A percentile compares a stretch with the other conserved stretches of the same genome.
phyloP scores from a whole-genome alignment of 2,888 invertebrate species.

The Cecidostiba fungosa region DNA sequence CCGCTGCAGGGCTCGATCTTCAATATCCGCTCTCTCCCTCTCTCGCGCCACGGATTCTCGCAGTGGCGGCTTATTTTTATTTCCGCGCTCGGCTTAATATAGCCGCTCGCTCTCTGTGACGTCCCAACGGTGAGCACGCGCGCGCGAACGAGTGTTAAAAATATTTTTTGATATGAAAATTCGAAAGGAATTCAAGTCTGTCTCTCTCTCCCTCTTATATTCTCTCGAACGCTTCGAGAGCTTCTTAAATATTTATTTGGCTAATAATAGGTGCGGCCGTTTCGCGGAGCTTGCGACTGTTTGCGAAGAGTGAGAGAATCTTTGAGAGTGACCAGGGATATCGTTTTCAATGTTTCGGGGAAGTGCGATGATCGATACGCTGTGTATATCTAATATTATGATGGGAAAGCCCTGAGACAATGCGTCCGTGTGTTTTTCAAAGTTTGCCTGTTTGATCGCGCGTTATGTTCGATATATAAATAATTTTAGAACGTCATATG shows the following conservation, averaged over 20 bases:
- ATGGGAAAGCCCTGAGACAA: neutral
- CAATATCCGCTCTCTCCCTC: neutral
- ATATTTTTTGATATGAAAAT: slow-evolving; percentile 33
- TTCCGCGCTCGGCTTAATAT: slow-evolving; percentile 32
- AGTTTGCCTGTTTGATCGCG: neutral
- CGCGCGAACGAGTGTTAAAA: slow-evolving; percentile 4
- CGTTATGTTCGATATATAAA: no score
- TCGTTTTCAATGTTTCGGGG: neutral
- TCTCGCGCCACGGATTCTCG: neutral
- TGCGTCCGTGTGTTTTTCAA: neutral
- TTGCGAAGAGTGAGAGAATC: neutral
- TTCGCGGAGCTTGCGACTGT: neutral
- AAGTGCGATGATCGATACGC: neutral
- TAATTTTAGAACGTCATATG: no score
- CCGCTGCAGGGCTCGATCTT: neutral
- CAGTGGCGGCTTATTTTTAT: slow-evolving; percentile 8
- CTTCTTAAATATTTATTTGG: slow-evolving; percentile 47
- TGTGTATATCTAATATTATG: neutral
- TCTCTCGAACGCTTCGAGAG: neutral
- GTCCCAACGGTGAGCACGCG: neutral
- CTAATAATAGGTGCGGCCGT: slow-evolving; percentile 43
- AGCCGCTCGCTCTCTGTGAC: neutral
- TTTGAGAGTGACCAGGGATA: neutral
- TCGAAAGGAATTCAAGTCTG: neutral
- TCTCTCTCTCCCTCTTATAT: neutral